Evolutionary conservation across 2,113 vertebrate genomes (phyloP).

Genomic region (Marmota monax): DNA sequence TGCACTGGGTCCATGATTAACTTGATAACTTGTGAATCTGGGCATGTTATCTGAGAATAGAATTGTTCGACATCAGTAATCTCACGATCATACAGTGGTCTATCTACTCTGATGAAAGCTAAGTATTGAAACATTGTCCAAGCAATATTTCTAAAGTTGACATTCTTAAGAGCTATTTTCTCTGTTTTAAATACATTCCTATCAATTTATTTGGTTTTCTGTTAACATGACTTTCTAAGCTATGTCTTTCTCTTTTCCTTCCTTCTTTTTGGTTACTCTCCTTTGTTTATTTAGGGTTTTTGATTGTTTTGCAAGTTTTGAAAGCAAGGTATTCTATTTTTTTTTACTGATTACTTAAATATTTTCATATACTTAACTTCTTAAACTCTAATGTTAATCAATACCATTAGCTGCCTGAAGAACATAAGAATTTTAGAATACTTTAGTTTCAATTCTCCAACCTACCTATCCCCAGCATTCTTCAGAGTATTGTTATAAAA

Average conservation of each 20-base stretch:
- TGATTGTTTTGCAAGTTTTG: background rate
- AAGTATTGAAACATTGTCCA: background rate
- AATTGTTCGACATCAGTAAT: background rate
- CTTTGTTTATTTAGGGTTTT: background rate
- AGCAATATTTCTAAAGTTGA: background rate
- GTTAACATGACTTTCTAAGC: background rate
- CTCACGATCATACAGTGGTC: background rate
- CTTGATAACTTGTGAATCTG: background rate
- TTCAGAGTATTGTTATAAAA: background rate
- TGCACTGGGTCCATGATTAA: background rate
- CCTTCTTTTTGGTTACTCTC: background rate
- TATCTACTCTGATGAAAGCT: background rate
- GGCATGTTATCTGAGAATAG: background rate
- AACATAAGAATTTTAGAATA: conserved; percentile 5
- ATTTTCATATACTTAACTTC: background rate
- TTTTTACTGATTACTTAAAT: background rate
- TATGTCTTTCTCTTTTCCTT: background rate
- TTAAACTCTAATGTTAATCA: background rate
- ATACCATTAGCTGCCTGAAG: background rate
- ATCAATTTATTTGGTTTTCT: background rate
- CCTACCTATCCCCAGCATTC: background rate
- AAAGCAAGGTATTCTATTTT: background rate
- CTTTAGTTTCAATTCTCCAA: background rate
- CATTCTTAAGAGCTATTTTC: background rate
- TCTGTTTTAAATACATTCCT: background rate